Percentiles rank a stretch among this genome's conserved stretches.
These are phyloP conservation scores for Antigone vipio DNA, from an alignment of 2,113 vertebrate genomes.

Conservation along the genomic window DNA sequence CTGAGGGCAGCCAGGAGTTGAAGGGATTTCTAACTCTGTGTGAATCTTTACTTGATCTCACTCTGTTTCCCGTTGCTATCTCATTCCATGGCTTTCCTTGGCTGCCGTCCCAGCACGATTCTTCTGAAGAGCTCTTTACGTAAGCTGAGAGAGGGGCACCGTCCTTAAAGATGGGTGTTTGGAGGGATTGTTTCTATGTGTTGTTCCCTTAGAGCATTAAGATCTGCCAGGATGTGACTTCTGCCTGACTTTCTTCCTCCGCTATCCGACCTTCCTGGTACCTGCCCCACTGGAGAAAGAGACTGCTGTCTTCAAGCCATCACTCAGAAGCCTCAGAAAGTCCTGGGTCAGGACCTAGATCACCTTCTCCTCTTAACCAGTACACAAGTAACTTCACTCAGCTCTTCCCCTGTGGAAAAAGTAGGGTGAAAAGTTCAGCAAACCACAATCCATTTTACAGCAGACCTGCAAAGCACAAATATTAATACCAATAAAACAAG, in stretches of 20 bases:
- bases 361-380: not conserved
- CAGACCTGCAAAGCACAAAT: constrained; percentile 2
- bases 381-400: not conserved
- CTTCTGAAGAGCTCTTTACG: not conserved
- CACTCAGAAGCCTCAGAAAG: not conserved
- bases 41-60: not conserved
- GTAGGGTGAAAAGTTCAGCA: constrained; percentile 43
- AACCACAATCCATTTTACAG: not conserved
- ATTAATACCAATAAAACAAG: constrained; percentile 24
- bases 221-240: not conserved
- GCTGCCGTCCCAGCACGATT: not conserved
- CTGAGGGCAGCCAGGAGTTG: not conserved
- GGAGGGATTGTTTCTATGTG: not conserved
- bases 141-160: not conserved
- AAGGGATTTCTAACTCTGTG: not conserved
- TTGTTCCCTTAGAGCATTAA: not conserved
- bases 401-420: not conserved
- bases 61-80: not conserved
- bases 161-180: not conserved
- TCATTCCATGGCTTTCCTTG: not conserved
- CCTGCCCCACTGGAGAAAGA: not conserved
- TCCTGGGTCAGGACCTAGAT: not conserved
- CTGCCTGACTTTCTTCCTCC: not conserved
- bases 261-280: not conserved
- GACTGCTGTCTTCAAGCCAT: not conserved